Base-by-base conservation (phyloP, 2,797 vertebrate species). In the Coranthus polyacanthus region DNA sequence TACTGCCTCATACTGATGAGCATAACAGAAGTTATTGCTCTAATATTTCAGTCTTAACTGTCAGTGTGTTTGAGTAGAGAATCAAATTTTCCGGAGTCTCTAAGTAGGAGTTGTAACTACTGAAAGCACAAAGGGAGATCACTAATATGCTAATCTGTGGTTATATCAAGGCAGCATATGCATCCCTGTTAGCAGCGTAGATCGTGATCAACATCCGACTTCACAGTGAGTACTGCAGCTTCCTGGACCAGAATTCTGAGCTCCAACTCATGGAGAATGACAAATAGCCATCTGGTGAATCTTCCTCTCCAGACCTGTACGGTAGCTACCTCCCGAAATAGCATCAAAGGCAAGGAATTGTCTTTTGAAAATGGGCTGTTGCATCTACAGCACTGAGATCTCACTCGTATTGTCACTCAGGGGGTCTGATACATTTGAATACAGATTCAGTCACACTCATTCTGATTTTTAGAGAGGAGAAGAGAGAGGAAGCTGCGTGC, bases 251-350 rank as follows among this genome's bases (percentile, higher is more conserved):
- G 46, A 77, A 77, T 66, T 68, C 44, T 66, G 68, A 73, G 68
- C 49, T 75, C 41, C 18, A 24, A 62, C 77, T 78, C 38, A 56
- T 68, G 46, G 66, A 81, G 82, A 86, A 85, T 87, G 87, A 87
- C 88, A 88, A 87, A 60, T 75, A 76, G 82, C 88, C 84, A 88
- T 89, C 86, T 93, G 88, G 69, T 82, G 66, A 62, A 87, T 78
- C 58, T 79, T 73, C 29, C 49, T 84, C 81, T 62, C 56, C 75
- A 85, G 79, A 84, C 84, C 81, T 84, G 58, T 75, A 78, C 5
- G 18, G 72, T 46, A 70, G 65, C 66, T 70, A 52, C 74, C 66
- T 81, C 84, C 81, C 39, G 7, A 90, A 92, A 92, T 90, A 87
- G 74, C 82, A 89, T 92, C 88, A 90, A 89, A 92, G 81, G 49